Conservation (phyloP, 2,888 invertebrate species). For the Megamerina dolium region DNA sequence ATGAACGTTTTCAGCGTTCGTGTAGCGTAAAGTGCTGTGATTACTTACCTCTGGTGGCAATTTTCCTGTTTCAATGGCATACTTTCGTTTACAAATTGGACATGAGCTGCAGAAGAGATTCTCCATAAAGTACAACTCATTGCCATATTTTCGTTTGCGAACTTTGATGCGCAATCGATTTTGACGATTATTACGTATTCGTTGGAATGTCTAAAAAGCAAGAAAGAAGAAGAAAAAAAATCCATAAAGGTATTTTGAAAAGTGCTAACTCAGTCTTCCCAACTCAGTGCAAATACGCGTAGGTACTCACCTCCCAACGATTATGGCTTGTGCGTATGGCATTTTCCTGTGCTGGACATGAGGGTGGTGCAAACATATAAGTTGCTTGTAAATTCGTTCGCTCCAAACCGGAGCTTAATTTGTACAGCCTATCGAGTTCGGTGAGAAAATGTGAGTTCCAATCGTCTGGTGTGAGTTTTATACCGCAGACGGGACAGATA, state of each 20-base stretch:
- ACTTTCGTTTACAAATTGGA: conserved; percentile 56
- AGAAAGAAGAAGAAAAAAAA: not conserved
- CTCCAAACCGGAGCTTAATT: conserved; percentile 53
- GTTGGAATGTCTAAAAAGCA: conserved; percentile 56
- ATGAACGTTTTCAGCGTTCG: too few species aligned
- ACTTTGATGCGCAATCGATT: conserved; percentile 61
- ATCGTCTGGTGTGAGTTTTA: conserved; percentile 61
- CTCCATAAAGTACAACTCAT: conserved; percentile 51
- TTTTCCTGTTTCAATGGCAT: conserved; percentile 52
- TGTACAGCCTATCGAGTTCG: conserved; percentile 63
- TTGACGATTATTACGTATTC: conserved; percentile 65
- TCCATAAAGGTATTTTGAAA: not conserved
- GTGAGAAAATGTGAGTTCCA: conserved; percentile 63
- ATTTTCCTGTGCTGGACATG: conserved; percentile 48
- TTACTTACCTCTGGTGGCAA: conserved; percentile 59
- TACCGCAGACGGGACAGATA: conserved; percentile 64
- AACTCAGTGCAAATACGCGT: not conserved
- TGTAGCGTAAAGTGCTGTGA: too few species aligned
- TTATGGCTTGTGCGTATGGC: conserved; percentile 52
- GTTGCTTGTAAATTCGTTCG: conserved; percentile 47
- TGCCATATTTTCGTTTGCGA: conserved; percentile 60
- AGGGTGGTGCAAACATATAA: conserved; percentile 45
- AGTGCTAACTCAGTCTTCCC: too few species aligned
- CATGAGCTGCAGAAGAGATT: conserved; percentile 53
- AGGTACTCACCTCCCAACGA: conserved; percentile 58